These are phyloP conservation scores for Zaprionus tsacasi DNA, from an alignment of 1,140 invertebrate species.

Conservation along the genomic window DNA sequence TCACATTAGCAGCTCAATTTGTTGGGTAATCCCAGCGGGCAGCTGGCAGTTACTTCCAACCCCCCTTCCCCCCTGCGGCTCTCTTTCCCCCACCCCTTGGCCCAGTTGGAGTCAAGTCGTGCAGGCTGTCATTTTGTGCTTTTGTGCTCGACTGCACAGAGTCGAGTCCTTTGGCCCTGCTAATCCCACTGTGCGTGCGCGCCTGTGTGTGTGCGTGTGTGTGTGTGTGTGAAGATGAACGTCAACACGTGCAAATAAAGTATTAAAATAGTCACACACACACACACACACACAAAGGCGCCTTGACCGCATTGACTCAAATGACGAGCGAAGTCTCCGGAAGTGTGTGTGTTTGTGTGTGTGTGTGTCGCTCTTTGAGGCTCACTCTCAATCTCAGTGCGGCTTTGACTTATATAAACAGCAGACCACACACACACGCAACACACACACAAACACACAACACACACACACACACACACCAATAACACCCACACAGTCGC, in stretches of 20 bases:
- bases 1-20: slow-evolving; percentile 77
- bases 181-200: slow-evolving; percentile 57
- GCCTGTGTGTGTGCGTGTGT: slow-evolving; percentile 37
- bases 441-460: slow-evolving; percentile 16
- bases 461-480: slow-evolving; percentile 25
- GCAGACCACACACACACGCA: slow-evolving; percentile 33
- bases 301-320: slow-evolving; percentile 78
- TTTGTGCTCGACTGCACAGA: slow-evolving; percentile 50
- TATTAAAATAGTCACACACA: slow-evolving; percentile 65
- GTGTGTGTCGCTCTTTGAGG: slow-evolving; percentile 7
- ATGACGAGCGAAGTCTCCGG: slow-evolving; percentile 60
- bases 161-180: slow-evolving; percentile 57
- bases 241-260: slow-evolving; percentile 81
- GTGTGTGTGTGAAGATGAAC: slow-evolving; percentile 31
- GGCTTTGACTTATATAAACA: slow-evolving; percentile 75
- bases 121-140: slow-evolving; percentile 47
- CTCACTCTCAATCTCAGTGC: slow-evolving; percentile 59
- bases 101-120: slow-evolving; percentile 45
- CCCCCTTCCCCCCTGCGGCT: too few relatives aligned
- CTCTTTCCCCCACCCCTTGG: too few relatives aligned
- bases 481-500: slow-evolving; percentile 36
- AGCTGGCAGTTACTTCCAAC: slow-evolving; percentile 6
- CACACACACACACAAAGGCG: slow-evolving; percentile 41
- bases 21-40: slow-evolving; percentile 62
- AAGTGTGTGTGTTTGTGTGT: slow-evolving; percentile 27